Evolutionary conservation across 2,797 vertebrate genomes (phyloP).

Genomic region (Vespertilio murinus): DNA sequence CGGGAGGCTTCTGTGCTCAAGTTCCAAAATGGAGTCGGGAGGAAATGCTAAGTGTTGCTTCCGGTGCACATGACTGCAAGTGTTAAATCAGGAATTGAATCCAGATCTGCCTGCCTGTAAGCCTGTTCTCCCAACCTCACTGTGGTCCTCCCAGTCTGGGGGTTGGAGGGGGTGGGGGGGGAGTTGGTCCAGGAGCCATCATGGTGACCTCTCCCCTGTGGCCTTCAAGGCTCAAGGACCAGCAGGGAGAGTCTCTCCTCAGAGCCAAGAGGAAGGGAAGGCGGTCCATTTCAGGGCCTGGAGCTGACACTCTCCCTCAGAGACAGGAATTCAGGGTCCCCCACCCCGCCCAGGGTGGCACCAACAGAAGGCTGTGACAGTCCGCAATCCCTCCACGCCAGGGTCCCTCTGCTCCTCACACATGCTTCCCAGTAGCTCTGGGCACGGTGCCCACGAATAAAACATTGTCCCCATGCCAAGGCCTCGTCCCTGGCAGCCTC

Average conservation of each 20-base stretch:
- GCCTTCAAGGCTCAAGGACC: background rate
- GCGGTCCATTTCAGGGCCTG: background rate
- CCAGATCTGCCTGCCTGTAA: background rate
- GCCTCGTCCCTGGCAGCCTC: background rate
- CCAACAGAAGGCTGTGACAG: background rate
- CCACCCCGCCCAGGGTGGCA: background rate
- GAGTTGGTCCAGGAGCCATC: background rate
- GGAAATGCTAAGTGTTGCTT: background rate
- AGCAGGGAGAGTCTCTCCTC: background rate
- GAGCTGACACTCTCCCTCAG: background rate
- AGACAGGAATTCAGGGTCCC: background rate
- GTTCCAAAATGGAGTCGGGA: background rate
- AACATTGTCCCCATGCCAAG: constrained; percentile 34
- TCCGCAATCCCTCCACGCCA: background rate
- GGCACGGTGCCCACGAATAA: constrained; percentile 68
- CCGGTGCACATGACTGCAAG: background rate
- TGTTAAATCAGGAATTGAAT: background rate
- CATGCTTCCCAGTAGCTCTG: background rate
- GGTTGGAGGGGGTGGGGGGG: no score
- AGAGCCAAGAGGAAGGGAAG: background rate
- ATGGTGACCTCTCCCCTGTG: background rate
- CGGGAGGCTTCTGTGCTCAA: background rate
- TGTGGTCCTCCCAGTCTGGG: background rate
- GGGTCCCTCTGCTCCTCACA: background rate
- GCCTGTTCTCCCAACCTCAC: background rate